phyloP scores from a whole-genome alignment of 2,888 invertebrate species.

The Halocaridina rubra region DNA sequence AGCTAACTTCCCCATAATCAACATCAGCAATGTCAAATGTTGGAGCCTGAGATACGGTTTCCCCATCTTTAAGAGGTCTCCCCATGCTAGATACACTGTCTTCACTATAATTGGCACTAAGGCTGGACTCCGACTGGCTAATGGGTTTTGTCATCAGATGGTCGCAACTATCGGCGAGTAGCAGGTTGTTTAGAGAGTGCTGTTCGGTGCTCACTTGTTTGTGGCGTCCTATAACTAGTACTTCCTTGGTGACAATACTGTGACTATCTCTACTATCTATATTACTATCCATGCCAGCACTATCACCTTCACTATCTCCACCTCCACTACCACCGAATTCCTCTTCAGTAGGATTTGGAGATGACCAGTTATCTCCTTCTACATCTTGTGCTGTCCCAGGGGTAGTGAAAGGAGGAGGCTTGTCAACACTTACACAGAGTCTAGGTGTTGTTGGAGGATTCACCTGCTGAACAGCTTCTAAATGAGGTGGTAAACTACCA shows the following conservation, averaged over 20 bases:
- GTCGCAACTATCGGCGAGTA: constrained; percentile 51
- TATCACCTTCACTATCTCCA: constrained; percentile 22
- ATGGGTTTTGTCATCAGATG: constrained; percentile 38
- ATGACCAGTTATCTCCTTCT: background rate
- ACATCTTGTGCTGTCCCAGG: constrained; percentile 17
- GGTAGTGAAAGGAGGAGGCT: constrained; percentile 9
- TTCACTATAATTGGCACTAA: constrained; percentile 49
- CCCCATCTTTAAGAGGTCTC: constrained; percentile 43
- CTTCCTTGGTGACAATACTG: constrained; percentile 29
- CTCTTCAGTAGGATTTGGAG: constrained; percentile 11
- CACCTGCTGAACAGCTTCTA: background rate
- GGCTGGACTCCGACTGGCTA: constrained; percentile 45
- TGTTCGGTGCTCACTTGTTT: constrained; percentile 45
- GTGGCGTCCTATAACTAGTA: background rate
- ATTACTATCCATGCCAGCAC: constrained; percentile 35
- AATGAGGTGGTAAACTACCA: background rate
- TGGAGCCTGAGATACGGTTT: constrained; percentile 56
- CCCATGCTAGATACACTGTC: constrained; percentile 48
- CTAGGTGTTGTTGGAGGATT: background rate
- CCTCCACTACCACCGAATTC: constrained; percentile 38
- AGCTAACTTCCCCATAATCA: constrained; percentile 33
- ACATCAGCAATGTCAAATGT: constrained; percentile 59
- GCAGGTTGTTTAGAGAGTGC: constrained; percentile 56
- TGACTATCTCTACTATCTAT: constrained; percentile 9
- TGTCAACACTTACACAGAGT: constrained; percentile 15